phyloP scores from a whole-genome alignment of 2,113 vertebrate genomes.

The Semicossyphus pulcher region DNA sequence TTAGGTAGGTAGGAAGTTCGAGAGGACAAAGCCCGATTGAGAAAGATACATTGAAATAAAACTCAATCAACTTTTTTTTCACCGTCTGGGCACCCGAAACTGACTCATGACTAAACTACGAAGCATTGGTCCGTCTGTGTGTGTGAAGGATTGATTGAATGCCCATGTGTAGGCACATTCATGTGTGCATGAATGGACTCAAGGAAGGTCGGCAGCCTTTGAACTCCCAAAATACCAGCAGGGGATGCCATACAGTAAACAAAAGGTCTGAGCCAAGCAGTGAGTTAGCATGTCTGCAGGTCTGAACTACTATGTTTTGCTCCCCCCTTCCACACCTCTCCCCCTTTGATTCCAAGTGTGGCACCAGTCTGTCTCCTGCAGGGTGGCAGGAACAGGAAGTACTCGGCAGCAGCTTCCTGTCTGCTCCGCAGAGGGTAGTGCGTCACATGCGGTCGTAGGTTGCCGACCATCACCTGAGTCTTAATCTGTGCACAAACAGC shows the following conservation, averaged over 20 bases:
- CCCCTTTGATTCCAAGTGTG: slow-evolving; percentile 67
- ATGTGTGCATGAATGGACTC: slow-evolving; percentile 24
- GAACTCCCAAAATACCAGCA: slow-evolving; percentile 60
- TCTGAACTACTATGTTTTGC: slow-evolving; percentile 44
- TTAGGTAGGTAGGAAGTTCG: too few relatives aligned
- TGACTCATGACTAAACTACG: not conserved
- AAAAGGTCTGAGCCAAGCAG: slow-evolving; percentile 40
- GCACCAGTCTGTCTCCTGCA: slow-evolving; percentile 85
- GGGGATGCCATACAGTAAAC: slow-evolving; percentile 52
- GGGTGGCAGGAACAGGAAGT: slow-evolving; percentile 84
- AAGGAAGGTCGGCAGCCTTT: slow-evolving; percentile 43
- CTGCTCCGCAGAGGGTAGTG: slow-evolving; percentile 68
- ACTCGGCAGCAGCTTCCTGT: slow-evolving; percentile 81
- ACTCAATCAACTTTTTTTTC: too few relatives aligned
- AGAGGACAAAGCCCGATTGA: not conserved
- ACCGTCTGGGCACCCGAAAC: not conserved
- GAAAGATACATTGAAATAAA: not conserved
- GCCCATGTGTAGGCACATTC: slow-evolving; percentile 6
- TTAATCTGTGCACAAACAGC: slow-evolving; percentile 72
- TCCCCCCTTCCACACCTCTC: slow-evolving; percentile 53
- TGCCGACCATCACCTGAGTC: slow-evolving; percentile 76
- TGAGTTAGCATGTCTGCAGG: slow-evolving; percentile 63
- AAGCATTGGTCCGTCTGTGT: not conserved
- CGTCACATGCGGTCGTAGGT: slow-evolving; percentile 66
- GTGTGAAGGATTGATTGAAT: not conserved